Evolutionary conservation across 1,140 invertebrate genomes (phyloP).

Genomic region (Ceratoteleas bidentatus): DNA sequence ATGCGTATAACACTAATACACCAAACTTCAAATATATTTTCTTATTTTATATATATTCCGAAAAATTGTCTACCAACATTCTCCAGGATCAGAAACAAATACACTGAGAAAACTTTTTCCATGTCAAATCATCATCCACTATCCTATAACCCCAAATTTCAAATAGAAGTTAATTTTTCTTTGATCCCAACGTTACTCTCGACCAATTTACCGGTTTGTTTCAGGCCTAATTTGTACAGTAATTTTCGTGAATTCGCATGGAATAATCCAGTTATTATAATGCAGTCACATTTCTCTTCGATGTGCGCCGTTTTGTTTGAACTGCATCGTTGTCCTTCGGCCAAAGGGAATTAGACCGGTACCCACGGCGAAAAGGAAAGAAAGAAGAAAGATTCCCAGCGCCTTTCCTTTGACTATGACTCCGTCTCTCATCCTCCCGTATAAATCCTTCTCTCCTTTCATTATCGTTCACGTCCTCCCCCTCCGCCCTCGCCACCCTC

Average conservation of each 20-base stretch:
- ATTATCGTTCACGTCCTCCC: conserved; percentile 45
- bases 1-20: conserved; percentile 35
- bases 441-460: conserved; percentile 55
- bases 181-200: too few relatives aligned
- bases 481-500: conserved; percentile 48
- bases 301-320: conserved; percentile 28
- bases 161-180: too few relatives aligned
- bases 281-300: conserved; percentile 25
- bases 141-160: too few relatives aligned
- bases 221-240: conserved; percentile 13
- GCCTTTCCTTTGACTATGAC: conserved; percentile 62
- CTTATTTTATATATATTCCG: background rate
- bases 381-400: conserved; percentile 61
- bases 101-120: too few relatives aligned
- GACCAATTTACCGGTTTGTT: conserved; percentile 5
- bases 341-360: conserved; percentile 43
- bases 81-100: too few relatives aligned
- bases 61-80: too few relatives aligned
- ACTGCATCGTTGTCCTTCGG: conserved; percentile 45
- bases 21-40: conserved; percentile 39
- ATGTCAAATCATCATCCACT: too few relatives aligned
- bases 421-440: conserved; percentile 46
- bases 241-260: conserved; percentile 3
- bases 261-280: conserved; percentile 48
- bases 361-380: conserved; percentile 37